Percentiles rank a stretch among this genome's conserved stretches.
Conservation (phyloP, 2,797 vertebrate genomes). For the Chromis chromis region DNA sequence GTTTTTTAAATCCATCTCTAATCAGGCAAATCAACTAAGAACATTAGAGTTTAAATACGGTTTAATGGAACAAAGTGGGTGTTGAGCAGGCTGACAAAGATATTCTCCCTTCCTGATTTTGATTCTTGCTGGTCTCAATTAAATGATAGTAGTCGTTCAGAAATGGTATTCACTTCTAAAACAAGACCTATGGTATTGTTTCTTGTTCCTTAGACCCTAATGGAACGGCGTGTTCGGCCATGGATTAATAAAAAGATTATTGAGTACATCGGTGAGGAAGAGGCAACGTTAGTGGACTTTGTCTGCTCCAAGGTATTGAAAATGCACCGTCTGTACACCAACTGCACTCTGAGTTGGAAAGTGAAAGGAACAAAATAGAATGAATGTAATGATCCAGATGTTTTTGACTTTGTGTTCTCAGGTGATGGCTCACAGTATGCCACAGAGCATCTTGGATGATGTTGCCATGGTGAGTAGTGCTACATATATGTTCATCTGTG, state of each 20-base stretch:
- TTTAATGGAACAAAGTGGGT: too few species aligned
- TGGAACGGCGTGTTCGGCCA: constrained; percentile 96
- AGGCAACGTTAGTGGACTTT: constrained; percentile 97
- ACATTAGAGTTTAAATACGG: too few species aligned
- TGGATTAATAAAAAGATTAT: constrained; percentile 99
- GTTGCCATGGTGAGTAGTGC: constrained; percentile 96
- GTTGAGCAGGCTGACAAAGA: background rate
- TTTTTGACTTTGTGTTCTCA: constrained; percentile 66
- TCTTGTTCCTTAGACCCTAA: constrained; percentile 86
- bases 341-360: background rate
- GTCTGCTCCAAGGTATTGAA: constrained; percentile 95
- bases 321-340: background rate
- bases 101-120: too few species aligned
- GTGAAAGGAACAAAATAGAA: background rate
- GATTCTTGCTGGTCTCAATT: background rate
- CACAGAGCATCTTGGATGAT: constrained; percentile 97
- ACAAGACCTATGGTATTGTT: background rate
- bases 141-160: background rate
- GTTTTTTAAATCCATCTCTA: too few species aligned
- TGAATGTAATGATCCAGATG: background rate
- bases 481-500: background rate
- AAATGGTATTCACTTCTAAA: background rate
- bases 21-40: too few species aligned
- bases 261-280: constrained; percentile 99
- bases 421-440: constrained; percentile 99